These are phyloP conservation scores for Jacana jacana DNA, from an alignment of 2,113 vertebrate genomes.

Conservation along the genomic window DNA sequence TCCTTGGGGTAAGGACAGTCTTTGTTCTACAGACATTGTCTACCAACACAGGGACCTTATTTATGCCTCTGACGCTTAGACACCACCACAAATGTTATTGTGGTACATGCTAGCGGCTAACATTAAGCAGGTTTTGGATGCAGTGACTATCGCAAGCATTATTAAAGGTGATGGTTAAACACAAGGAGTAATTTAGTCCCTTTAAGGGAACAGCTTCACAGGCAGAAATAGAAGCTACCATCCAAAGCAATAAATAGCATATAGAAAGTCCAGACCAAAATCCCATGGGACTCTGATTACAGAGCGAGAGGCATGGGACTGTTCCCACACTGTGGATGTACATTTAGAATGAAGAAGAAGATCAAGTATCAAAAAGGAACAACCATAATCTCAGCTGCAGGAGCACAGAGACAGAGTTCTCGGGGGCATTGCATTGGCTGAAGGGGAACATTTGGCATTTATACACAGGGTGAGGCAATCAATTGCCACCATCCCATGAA, in stretches of 20 bases:
- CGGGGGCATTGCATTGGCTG: neutral
- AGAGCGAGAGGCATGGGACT: neutral
- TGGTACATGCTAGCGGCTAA: neutral
- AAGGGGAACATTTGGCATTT: neutral
- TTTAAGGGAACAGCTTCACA: neutral
- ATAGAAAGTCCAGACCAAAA: slow-evolving; percentile 3
- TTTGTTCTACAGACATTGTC: neutral
- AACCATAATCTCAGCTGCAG: neutral
- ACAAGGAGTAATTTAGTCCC: slow-evolving; percentile 14
- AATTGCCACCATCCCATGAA: neutral
- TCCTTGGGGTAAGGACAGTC: neutral
- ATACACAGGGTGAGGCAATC: neutral
- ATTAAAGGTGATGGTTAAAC: slow-evolving; percentile 21
- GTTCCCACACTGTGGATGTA: neutral
- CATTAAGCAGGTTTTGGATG: neutral
- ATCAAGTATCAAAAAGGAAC: slow-evolving; percentile 21
- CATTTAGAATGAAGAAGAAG: neutral
- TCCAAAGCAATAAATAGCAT: neutral
- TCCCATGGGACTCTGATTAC: slow-evolving; percentile 21
- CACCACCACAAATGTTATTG: neutral
- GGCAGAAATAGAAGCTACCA: slow-evolving; percentile 26
- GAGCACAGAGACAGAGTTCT: neutral
- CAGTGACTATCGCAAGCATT: neutral
- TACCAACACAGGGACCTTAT: neutral
- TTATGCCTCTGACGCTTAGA: neutral